Evolutionary conservation across 2,113 vertebrate species (phyloP), one percentile per base, ranked within the genome.

Genomic region (Semnornis frantzii): DNA sequence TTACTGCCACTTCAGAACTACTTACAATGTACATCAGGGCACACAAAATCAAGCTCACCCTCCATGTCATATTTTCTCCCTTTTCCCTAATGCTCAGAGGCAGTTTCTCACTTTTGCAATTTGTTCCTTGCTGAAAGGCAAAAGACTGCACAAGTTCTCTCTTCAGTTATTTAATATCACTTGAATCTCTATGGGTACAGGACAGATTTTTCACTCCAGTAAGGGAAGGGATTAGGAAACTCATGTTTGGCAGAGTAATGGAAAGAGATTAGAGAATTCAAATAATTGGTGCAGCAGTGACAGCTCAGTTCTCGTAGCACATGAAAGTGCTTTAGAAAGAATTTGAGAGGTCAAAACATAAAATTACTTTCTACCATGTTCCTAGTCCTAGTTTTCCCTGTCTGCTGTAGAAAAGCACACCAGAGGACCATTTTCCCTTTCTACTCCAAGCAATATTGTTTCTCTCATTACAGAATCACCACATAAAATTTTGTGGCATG

Each of bases 211-310:
- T 39, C 23, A 9, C 33, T 91, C 50, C 78, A 68, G n/a, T 65
- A 94, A 72, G 27, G 46, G 46, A 89, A 92, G 27, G 74, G 78
- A 94, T 96, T 93, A 95, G 89, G 87, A 71, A 88, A 84, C 58
- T 92, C 69, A 70, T 64, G 82, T 89, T 93, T 90, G 70, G 33
- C 73, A 93, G 82, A 68, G 46, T 91, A 94, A 92, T 70, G 30
- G 94, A 78, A 96, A 93, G 76, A 95, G 91, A 94, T 95, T 77
- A 89, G 34, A 82, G 76, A 87, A 95, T 93, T 94, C 82, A 92
- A 80, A 70, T 90, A 95, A 76, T 89, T 93, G 73, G 46, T 89
- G 20, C 12, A 48, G 33, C 37, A 39, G 20, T 79, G 65, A 89
- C 54, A 85, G 65, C 64, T 92, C 33, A 87, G 72, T 37, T 89